Evolutionary conservation across 2,797 vertebrate species (phyloP), one percentile per base, ranked within the genome.

Genomic region (Mustela erminea): DNA sequence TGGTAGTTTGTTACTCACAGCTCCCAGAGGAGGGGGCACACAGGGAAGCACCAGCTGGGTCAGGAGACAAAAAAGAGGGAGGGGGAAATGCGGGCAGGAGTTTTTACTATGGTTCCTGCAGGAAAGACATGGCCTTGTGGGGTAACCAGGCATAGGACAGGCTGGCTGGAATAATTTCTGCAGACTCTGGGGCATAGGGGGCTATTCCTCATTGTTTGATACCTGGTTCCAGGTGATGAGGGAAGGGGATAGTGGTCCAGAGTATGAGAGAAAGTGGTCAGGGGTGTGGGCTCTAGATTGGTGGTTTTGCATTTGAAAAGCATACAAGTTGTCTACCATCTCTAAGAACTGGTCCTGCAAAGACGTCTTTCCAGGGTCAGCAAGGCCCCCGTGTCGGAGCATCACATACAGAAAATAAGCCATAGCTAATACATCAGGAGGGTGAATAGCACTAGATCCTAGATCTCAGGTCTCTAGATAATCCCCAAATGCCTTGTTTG

Each of bases 251-350:
- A 72, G 68, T 11, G 32, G 23, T 4, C 54, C 5, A 12, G 7
- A 25, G 4, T 23, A 0, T 46, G 43, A 64, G 29, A 49, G 41
- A 14, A 80, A 27, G 77, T 11, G 54, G 27, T 62, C 78, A 60
- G n/a, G 9, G 12, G 3, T 32, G 2, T n/a, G 5, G 43, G 14
- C 9, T 43, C 12, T 21, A 15, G 35, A 20, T 52, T n/a, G 27
- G 54, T 12, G 27, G 35, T 15, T 52, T 54, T 62, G 23, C 64
- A 27, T n/a, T 7, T n/a, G 27, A 60, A 78, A 18, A 60, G 20
- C 17, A 3, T 0, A 13, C 56, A 25, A 3, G 1, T 11, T 29
- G 15, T 52, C 49, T 5, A n/a, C n/a, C 27, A 0, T 52, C 15
- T 25, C 13, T 38, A 49, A 75, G 84, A 72, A 49, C 1, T 49